Conservation (phyloP, 2,797 vertebrate species). For the Sebastes variabilis region DNA sequence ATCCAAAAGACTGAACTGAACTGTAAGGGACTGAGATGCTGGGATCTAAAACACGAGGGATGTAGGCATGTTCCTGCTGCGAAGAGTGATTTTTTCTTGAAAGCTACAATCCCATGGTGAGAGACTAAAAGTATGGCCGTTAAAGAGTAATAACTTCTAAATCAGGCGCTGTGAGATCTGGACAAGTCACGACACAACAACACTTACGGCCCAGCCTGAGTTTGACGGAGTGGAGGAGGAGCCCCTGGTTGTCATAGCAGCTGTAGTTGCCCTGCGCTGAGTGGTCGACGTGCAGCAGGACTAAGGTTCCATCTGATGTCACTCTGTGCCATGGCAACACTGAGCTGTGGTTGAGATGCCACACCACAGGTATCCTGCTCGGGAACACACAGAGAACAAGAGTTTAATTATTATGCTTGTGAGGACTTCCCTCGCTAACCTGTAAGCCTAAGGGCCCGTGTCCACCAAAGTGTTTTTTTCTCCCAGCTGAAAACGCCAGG, state of each 20-base stretch:
- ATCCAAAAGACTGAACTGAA: slow-evolving; percentile 9
- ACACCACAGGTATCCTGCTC: slow-evolving; percentile 75
- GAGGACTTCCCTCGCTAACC: neutral
- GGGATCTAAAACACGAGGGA: neutral
- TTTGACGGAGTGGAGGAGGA: slow-evolving; percentile 71
- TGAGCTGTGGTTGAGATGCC: slow-evolving; percentile 77
- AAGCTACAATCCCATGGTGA: neutral
- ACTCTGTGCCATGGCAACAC: slow-evolving; percentile 66
- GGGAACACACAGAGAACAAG: neutral
- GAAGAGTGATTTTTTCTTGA: neutral
- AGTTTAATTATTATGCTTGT: neutral
- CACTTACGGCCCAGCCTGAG: slow-evolving; percentile 83
- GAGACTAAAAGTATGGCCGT: neutral
- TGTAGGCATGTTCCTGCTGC: neutral
- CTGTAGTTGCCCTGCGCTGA: slow-evolving; percentile 84
- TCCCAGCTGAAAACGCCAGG: too few species aligned
- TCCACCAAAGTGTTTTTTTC: neutral
- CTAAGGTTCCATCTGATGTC: slow-evolving; percentile 68
- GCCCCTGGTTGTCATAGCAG: slow-evolving; percentile 77
- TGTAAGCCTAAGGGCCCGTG: neutral
- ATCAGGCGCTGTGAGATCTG: neutral
- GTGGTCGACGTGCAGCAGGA: slow-evolving; percentile 67
- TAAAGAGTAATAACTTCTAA: neutral
- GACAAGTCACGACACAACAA: slow-evolving; percentile 26
- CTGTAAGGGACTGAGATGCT: neutral